Evolutionary conservation across 2,797 vertebrate genomes (phyloP), one percentile per base, ranked within the genome.

Genomic region (Typhlichthys subterraneus): DNA sequence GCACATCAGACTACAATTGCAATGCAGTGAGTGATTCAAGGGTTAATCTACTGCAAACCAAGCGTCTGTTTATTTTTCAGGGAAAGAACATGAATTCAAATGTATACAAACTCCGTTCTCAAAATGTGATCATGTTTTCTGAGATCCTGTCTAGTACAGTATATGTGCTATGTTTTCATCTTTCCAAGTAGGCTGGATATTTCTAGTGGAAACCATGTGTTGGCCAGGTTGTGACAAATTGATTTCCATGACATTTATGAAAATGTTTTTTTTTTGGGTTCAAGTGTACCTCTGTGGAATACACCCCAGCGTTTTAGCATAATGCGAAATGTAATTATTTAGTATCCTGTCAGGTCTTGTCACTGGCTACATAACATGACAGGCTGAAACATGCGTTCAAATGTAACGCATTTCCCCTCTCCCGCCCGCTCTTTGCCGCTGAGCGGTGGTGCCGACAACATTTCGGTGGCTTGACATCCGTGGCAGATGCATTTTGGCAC

Each of bases 241-340:
- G 61, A 83, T 85, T 87, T 73, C 9, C 61, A 63, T 67, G 70
- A 69, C 70, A 59, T 64, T 74, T 55, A 55, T 59, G 71, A 67
- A 75, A 70, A 66, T 19, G 54, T 42, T 75, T 59, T 73, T 71
- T 77, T 62, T 76, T 80, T 77, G 48, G 50, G 38, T 29, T 3
- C 23, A 67, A 69, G 47, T 57, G 45, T 7, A 55, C 69, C 63
- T 65, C 68, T 70, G 60, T 51, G 49, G 69, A 79, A 76, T 59
- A 68, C 53, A 68, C 53, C 50, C 15, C 55, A 29, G 57, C 54
- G 45, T 80, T 80, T 81, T 61, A 75, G 75, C 70, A 59, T 58
- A 5, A 76, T 70, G 75, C 67, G 67, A 85, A 77, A 81, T 84
- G 58, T 67, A 83, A 85, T 87, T 83, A 87, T 83, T 86, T 75